Evolutionary conservation across 2,113 vertebrate genomes (phyloP), one percentile per base, ranked within the genome.

Genomic region (Chamaetylas fuelleborni): DNA sequence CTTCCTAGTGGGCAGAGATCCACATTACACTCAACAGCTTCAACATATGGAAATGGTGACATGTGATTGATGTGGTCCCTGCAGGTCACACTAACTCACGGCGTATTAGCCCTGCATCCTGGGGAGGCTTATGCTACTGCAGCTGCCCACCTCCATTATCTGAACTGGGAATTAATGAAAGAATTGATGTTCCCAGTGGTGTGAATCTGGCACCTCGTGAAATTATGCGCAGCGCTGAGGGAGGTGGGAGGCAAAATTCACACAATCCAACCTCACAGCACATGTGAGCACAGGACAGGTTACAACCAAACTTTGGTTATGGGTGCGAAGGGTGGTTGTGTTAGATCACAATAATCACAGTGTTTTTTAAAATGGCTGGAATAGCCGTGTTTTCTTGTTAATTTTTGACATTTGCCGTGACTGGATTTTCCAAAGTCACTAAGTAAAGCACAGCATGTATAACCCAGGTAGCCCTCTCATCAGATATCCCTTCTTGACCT

Each of bases 111-210:
- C 67, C 66, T 43, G 73, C 62, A 2, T 89, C 92, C 81, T 1
- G 0, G 71, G 60, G 80, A 95, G 62, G 51, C 47, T 86, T 77
- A 18, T 64, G 85, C 54, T 88, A 3, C 83, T 90, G 79, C 93
- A 91, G 94, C 94, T 95, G 94, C 93, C 91, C 81, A 26, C 3
- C 19, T 81, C 95, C 62, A 38, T 95, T 95, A 82, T 54, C 81
- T 25, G 78, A 62, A 65, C 29, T 23, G 31, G 33, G 56, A 91
- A 50, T 86, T 88, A 80, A 72, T 65, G 66, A 86, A 72, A 85
- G 73, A 92, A 79, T 47, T 69, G 70, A 66, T 79, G 88, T 51
- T 86, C 50, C 76, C 64, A 83, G 76, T 0, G 0, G 80, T 81
- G 82, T 45, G 67, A 65, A 77, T 83, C 54, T 88, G 82, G 85